Conservation (phyloP, 2,113 vertebrate species). For the Campylorhamphus procurvoides region DNA sequence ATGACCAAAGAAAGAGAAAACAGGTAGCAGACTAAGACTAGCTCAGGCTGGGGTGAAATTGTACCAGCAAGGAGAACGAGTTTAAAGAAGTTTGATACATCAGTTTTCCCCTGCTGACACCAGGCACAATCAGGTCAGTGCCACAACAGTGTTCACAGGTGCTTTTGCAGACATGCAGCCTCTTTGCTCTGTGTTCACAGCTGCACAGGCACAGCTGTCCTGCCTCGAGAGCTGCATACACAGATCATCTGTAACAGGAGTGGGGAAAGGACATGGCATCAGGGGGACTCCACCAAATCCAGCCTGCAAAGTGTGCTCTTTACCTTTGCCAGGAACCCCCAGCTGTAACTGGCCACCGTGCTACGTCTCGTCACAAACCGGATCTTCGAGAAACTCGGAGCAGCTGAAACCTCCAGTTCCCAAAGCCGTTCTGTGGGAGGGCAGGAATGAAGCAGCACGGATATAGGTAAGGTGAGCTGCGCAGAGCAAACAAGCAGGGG, state of each 20-base stretch:
- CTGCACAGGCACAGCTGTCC: not conserved
- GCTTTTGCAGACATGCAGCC: not conserved
- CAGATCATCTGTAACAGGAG: not conserved
- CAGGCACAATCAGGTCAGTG: not conserved
- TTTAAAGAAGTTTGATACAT: not conserved
- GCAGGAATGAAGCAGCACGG: not conserved
- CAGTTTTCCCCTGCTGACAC: not conserved
- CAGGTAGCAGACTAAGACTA: not conserved
- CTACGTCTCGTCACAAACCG: not conserved
- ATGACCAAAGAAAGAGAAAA: not conserved
- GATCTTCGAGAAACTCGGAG: not conserved
- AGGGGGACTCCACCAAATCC: not conserved
- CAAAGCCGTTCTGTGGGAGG: not conserved
- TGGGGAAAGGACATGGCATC: not conserved
- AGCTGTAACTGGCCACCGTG: not conserved
- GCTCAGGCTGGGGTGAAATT: not conserved
- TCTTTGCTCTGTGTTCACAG: not conserved
- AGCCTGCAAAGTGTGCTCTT: not conserved
- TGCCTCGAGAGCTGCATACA: not conserved
- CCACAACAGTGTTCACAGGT: not conserved
- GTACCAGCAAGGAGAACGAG: not conserved
- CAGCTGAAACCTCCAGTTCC: not conserved
- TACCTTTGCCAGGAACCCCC: not conserved
- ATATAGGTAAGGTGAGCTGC: conserved; percentile 5
- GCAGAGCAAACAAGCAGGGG: not conserved